A percentile compares a stretch with the other conserved stretches of the same genome.
phyloP scores from a whole-genome alignment of 2,113 vertebrate species.

The Corydoras sp. region DNA sequence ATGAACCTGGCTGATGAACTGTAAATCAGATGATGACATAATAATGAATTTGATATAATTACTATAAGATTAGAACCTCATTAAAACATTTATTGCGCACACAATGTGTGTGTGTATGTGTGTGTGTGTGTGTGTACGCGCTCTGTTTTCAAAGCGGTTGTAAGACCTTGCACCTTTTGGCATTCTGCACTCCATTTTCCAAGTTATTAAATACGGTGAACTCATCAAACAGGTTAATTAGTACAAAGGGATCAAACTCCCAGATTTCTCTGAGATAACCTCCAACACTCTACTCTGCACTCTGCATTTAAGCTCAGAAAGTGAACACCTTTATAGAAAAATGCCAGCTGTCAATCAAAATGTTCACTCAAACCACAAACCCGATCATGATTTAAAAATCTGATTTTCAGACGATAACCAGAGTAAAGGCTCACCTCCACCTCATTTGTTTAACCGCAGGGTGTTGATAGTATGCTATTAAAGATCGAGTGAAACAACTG shows the following conservation, averaged over 20 bases:
- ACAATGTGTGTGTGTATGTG: not conserved
- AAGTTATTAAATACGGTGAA: conserved; percentile 61
- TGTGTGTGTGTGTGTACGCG: conserved; percentile 16
- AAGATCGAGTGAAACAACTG: too few species aligned
- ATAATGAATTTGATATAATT: too few species aligned
- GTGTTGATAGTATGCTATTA: too few species aligned
- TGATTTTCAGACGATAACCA: not conserved
- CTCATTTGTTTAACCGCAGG: too few species aligned
- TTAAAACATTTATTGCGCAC: too few species aligned
- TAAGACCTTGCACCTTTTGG: conserved; percentile 66
- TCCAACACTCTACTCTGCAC: not conserved
- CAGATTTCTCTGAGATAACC: conserved; percentile 54
- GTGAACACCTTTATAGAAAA: conserved; percentile 45
- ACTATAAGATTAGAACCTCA: too few species aligned
- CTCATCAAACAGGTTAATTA: conserved; percentile 71
- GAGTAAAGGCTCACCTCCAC: not conserved
- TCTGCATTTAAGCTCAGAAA: not conserved
- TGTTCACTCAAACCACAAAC: conserved; percentile 29
- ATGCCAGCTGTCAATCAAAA: conserved; percentile 64
- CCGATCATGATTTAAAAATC: not conserved
- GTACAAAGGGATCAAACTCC: conserved; percentile 61
- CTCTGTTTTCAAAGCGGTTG: conserved; percentile 48
- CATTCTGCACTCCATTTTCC: conserved; percentile 55
- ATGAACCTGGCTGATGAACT: too few species aligned
- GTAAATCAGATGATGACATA: too few species aligned